Conservation (phyloP, 2,113 vertebrate species). For the Eulacestoma nigropectus region DNA sequence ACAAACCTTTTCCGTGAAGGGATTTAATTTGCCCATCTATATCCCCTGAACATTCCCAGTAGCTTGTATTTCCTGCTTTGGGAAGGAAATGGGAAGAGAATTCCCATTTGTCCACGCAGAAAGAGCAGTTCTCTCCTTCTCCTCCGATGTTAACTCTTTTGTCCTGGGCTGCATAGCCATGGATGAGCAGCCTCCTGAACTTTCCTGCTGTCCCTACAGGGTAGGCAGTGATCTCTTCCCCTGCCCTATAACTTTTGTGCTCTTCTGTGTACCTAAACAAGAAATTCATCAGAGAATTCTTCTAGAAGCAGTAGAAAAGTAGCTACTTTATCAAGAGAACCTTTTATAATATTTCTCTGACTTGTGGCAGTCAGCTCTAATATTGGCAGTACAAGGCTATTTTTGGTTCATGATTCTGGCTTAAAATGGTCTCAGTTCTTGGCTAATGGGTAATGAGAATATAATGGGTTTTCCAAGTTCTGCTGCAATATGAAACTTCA, state of each 20-base stretch:
- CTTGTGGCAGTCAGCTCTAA: background rate
- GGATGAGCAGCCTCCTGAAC: background rate
- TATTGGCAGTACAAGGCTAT: background rate
- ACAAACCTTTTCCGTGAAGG: background rate
- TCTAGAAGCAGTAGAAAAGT: background rate
- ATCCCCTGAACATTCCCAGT: background rate
- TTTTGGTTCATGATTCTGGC: background rate
- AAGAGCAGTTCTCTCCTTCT: background rate
- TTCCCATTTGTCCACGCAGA: background rate
- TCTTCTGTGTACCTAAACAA: background rate
- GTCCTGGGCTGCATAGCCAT: background rate
- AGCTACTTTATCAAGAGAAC: background rate
- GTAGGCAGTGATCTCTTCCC: background rate
- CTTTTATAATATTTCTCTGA: background rate
- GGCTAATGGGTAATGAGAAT: background rate
- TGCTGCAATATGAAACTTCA: background rate
- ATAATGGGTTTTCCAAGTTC: background rate
- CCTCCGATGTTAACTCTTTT: background rate
- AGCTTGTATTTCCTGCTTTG: background rate
- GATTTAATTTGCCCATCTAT: background rate
- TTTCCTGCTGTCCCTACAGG: background rate
- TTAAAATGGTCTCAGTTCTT: background rate
- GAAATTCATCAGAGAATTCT: background rate
- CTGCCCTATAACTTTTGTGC: background rate
- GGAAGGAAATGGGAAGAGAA: background rate